Evolutionary conservation across 1,140 invertebrate genomes (phyloP), one percentile per base, ranked within the genome.

Genomic region (Diploscapter pachys): DNA sequence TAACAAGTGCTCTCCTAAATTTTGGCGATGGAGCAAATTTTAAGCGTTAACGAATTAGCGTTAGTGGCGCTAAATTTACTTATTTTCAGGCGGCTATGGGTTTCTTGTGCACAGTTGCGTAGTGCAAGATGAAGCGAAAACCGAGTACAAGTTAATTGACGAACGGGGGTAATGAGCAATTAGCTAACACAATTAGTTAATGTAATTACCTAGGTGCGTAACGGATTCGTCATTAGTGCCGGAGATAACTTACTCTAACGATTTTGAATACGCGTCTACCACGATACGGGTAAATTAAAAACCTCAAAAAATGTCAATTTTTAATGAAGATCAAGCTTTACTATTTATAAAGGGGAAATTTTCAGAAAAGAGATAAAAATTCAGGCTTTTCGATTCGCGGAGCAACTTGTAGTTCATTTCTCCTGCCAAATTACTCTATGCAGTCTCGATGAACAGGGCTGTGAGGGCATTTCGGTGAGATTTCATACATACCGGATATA

Each of bases 371-470:
- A 61, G 59, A 77, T 73, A 5, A 65, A 52, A 11, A 76, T 76
- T 48, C 51, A 77, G 52, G 75, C 75, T 9, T 78, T 78, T 61
- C 56, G 69, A 48, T 78, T 80, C 51, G 77, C 77, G 0, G 77
- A 78, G 31, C 77, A 78, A 65, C 61, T 72, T 9, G 8, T 78
- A 63, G 75, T 78, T 9, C 77, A 78, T 66, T 78, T 78, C 59
- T 72, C 77, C 8, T 78, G 77, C 57, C 74, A 78, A 63, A 78
- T 78, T 4, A 78, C 77, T 2, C 55, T 79, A n/a, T 78, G 77
- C 55, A 62, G 69, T 31, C 67, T 72, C 53, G 63, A 61, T 3
- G 77, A 78, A 59, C 65, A 78, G 6, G 77, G 77, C 3, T 78
- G 77, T 68, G 77, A 78, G 31, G 77, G 77, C 2, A 78, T 78